Conservation (phyloP, 2,113 vertebrate species). For the Pogonocichla stellata region DNA sequence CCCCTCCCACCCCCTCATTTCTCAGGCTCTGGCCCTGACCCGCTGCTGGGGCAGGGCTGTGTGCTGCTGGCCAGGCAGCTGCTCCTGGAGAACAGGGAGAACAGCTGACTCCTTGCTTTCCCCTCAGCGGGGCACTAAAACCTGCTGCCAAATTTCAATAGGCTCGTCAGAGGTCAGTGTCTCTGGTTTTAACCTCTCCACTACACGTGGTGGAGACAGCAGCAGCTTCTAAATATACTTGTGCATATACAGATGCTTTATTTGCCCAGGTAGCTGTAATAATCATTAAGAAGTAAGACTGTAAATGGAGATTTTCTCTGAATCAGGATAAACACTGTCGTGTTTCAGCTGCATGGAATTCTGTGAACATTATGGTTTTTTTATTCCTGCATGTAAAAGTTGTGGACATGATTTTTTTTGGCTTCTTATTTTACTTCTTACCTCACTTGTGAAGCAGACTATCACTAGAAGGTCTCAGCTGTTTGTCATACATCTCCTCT, state of each 20-base stretch:
- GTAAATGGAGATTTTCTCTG: background rate
- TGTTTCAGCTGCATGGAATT: background rate
- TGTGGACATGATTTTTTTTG: background rate
- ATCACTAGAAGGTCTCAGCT: background rate
- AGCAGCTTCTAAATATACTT: background rate
- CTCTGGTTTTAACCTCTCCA: background rate
- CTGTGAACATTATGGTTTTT: background rate
- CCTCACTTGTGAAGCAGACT: background rate
- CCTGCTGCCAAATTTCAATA: constrained; percentile 37
- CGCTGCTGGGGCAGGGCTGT: constrained; percentile 22
- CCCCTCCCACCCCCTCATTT: constrained; percentile 64
- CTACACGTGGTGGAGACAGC: background rate
- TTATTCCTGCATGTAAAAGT: background rate
- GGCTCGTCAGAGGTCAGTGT: background rate
- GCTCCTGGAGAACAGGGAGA: constrained; percentile 36
- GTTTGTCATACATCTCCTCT: background rate
- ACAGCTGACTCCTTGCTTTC: constrained; percentile 41
- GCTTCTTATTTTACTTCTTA: background rate
- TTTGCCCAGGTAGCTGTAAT: background rate
- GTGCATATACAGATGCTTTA: background rate
- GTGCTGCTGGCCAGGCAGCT: constrained; percentile 52
- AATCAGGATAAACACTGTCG: background rate
- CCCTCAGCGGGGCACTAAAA: constrained; percentile 30
- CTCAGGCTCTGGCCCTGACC: constrained; percentile 59
- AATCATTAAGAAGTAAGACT: background rate